Conservation (phyloP, 2,888 invertebrate species). For the Dryocosmus kuriphilus region DNA sequence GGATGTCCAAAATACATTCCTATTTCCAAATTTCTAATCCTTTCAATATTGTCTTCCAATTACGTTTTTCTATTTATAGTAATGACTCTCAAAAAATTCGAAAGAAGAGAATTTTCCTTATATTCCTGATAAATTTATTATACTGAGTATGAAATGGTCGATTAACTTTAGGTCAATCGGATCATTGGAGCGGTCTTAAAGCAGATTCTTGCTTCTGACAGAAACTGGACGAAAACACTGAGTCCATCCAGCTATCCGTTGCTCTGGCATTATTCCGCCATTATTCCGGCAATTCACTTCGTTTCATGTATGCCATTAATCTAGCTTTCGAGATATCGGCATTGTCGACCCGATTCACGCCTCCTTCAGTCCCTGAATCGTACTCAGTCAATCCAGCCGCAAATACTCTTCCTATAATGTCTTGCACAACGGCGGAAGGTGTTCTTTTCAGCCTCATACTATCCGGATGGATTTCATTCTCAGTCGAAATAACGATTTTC, state of each 20-base stretch:
- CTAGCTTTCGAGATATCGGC: conserved; percentile 11
- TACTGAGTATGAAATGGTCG: not conserved
- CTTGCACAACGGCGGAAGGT: not conserved
- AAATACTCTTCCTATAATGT: not conserved
- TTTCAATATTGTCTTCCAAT: too few relatives aligned
- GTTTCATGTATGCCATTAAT: conserved; percentile 12
- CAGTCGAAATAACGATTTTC: conserved; percentile 8
- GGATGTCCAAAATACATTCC: too few relatives aligned
- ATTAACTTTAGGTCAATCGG: conserved; percentile 16
- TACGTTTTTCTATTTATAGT: not conserved
- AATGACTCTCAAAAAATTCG: too few relatives aligned
- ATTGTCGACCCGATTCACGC: conserved; percentile 8
- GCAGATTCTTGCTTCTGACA: conserved; percentile 7
- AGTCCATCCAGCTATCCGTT: conserved; percentile 6
- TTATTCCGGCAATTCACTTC: conserved; percentile 18
- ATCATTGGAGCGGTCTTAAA: not conserved
- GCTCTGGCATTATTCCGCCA: conserved; percentile 2
- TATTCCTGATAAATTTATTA: not conserved
- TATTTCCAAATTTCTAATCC: too few relatives aligned
- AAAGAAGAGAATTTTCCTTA: not conserved
- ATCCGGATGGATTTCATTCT: not conserved
- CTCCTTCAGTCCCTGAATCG: not conserved
- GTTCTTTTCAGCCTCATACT: not conserved
- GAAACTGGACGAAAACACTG: conserved; percentile 26
- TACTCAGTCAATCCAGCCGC: conserved; percentile 1